Conservation (phyloP, 2,888 invertebrate species). For the Phania funesta region DNA sequence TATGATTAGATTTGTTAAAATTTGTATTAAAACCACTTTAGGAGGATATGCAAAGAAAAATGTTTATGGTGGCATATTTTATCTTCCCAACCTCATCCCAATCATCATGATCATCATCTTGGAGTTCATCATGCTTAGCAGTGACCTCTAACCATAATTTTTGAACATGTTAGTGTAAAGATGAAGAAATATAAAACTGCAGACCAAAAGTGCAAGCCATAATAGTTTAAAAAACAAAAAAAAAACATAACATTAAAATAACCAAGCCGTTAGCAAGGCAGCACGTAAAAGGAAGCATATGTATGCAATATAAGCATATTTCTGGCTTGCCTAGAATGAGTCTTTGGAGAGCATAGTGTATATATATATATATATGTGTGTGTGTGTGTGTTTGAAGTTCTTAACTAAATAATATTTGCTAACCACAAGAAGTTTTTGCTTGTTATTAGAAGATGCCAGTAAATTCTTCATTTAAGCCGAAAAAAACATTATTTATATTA, state of each 20-base stretch:
- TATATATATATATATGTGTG: conserved; percentile 6
- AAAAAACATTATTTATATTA: too few species aligned
- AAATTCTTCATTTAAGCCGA: too few species aligned
- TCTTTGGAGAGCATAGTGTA: conserved; percentile 45
- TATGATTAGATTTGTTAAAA: background rate
- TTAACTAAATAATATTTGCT: conserved; percentile 40
- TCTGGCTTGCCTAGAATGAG: conserved; percentile 21
- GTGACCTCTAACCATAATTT: conserved; percentile 63
- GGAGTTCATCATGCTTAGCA: conserved; percentile 47
- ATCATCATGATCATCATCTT: conserved; percentile 7
- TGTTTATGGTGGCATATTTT: background rate
- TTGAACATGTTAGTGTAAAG: background rate
- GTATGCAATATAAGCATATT: conserved; percentile 28
- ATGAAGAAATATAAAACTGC: conserved; percentile 11
- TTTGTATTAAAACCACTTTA: background rate
- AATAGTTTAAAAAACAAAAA: conserved; percentile 18
- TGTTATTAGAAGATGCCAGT: conserved; percentile 28
- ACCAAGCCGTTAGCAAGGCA: background rate
- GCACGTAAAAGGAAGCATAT: conserved; percentile 9
- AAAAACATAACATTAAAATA: conserved; percentile 13
- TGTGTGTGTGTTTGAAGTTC: conserved; percentile 1
- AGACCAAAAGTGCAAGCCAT: conserved; percentile 46
- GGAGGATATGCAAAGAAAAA: background rate
- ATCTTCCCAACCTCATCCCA: background rate
- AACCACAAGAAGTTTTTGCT: conserved; percentile 35